Base-by-base conservation (phyloP, 2,888 invertebrate genomes). In the Drosophila parthenogenetica region DNA sequence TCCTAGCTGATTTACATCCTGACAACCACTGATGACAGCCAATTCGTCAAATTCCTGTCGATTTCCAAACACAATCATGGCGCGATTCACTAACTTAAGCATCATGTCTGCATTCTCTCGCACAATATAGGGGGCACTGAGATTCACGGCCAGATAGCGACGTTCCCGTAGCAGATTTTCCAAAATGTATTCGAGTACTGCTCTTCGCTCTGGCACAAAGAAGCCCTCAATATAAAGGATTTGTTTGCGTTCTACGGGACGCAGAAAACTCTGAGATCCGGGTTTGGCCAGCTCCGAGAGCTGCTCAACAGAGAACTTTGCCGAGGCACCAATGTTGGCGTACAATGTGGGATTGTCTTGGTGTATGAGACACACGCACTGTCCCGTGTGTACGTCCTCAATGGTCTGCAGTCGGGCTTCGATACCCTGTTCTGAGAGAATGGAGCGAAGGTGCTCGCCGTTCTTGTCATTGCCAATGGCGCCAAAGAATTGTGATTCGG, bases 61-160 rank as follows among this genome's bases (percentile, higher is more conserved):
- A 89, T 94, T 94, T 5, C 94, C 95, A 81, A 94, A 93, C 4
- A 94, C 82, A 32, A 94, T 91, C 76, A 93, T 92, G 10, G 93
- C 92, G 45, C 91, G 90, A 13, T 92, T 90, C 13, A 93, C 92
- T 74, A 94, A 90, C 73, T 92, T 87, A 25, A 91, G 76, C 17
- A 94, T 86, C 50, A 90, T 89, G 16, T 92, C 86, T 2, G 92
- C 82, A 54, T 93, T 90, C 5, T 91, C 76, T 37, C 91, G 80
- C 48, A 93, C 92, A n/a, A 94, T 92, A 77, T 94, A 94, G 1
- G 91, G 90, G 1, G 93, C 94, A 79, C 93, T 93, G 49, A 94
- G 91, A 90, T 94, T 94, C 62, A 94, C 92, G 1, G 92, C 93
- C 62, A 94, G 88, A 7, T 91, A 81, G 84, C 93, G 68, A 72